Conservation (phyloP, 2,113 vertebrate genomes). For the Ciconia stormi region DNA sequence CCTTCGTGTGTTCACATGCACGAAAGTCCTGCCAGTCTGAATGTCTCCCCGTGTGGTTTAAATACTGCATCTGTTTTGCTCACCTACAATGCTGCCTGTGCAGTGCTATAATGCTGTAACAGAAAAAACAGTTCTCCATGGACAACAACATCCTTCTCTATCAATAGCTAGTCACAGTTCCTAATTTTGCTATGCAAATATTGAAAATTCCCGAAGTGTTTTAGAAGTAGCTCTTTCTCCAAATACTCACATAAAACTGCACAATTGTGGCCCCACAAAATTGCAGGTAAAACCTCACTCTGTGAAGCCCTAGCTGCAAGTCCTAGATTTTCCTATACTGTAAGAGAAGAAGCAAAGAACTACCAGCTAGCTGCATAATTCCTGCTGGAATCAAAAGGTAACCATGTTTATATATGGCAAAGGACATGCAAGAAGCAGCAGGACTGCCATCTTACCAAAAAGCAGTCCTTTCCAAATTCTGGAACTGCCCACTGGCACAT, state of each 20-base stretch:
- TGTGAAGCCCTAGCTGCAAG: neutral
- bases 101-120: neutral
- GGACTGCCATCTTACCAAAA: neutral
- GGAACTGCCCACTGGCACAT: neutral
- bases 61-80: neutral
- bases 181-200: neutral
- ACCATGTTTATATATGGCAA: neutral
- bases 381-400: neutral
- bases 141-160: neutral
- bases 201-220: neutral
- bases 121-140: neutral
- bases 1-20: neutral
- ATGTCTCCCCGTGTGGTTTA: neutral
- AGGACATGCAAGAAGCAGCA: neutral
- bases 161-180: neutral
- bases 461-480: neutral
- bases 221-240: neutral
- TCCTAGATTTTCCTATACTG: neutral
- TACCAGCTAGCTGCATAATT: neutral
- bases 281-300: neutral
- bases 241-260: neutral
- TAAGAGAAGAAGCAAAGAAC: neutral
- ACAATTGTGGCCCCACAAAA: neutral
- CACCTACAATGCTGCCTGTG: neutral
- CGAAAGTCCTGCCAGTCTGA: neutral